Percentiles rank a stretch among this genome's conserved stretches.
phyloP scores from a whole-genome alignment of 2,888 invertebrate genomes.

The Drosophila crucigera region DNA sequence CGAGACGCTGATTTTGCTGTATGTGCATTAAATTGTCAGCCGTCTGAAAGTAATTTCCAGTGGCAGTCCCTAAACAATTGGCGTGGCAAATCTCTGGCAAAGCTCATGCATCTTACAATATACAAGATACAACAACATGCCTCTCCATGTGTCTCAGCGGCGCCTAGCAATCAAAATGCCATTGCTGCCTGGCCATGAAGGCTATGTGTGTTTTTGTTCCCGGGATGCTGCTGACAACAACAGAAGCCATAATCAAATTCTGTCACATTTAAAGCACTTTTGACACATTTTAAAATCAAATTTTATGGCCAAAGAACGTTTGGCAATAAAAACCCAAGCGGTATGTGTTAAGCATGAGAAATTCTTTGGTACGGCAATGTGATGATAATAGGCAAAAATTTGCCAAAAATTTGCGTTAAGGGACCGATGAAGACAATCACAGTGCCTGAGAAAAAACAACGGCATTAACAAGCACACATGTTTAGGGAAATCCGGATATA shows the following conservation, averaged over 20 bases:
- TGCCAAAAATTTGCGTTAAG: conserved; percentile 64
- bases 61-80: conserved; percentile 59
- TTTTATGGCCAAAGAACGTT: conserved; percentile 66
- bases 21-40: conserved; percentile 47
- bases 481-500: conserved; percentile 29
- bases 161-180: conserved; percentile 65
- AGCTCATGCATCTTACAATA: conserved; percentile 31
- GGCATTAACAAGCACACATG: conserved; percentile 29
- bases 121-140: conserved; percentile 15
- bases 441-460: conserved; percentile 13
- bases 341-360: conserved; percentile 18
- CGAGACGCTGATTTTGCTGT: neutral
- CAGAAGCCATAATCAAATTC: conserved; percentile 65
- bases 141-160: conserved; percentile 54
- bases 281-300: conserved; percentile 77
- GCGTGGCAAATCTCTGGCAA: conserved; percentile 49
- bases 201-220: conserved; percentile 5
- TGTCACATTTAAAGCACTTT: conserved; percentile 75
- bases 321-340: conserved; percentile 48
- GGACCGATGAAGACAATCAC: conserved; percentile 69
- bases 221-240: conserved; percentile 25
- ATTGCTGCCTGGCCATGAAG: conserved; percentile 32
- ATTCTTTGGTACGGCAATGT: conserved; percentile 14
- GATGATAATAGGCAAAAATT: conserved; percentile 67
- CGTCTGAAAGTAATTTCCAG: conserved; percentile 35